Base-by-base conservation (phyloP, 2,888 invertebrate genomes). In the Vandiemenella viatica region DNA sequence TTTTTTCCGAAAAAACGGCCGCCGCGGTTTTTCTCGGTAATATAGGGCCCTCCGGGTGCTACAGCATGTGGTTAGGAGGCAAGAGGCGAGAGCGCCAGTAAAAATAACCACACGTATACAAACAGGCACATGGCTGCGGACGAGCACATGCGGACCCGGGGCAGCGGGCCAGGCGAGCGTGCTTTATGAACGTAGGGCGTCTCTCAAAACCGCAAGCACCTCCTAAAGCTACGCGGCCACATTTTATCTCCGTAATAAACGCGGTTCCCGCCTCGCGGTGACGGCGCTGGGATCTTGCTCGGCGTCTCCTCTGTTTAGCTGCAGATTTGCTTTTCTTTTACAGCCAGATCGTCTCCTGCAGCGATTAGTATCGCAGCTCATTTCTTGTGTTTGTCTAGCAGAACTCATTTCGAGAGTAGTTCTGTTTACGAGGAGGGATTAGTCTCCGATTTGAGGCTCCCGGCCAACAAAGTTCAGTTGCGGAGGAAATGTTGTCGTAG, bases 51-150 rank as follows among this genome's bases (percentile, higher is more conserved):
- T 21, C 21, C 38, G n/a, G n/a, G n/a, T 41, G 40, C 38, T 45
- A 38, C 50, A 48, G 47, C 51, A 51, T 49, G 49, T 47, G 52
- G 43, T 49, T 26, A 13, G 37, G 22, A 21, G 43, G 41, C 18
- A 40, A 22, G 44, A 44, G 44, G 40, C 41, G 44, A 38, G 38
- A 49, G 49, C 26, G 17, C 38, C 48, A 45, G 52, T 52, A 52
- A 52, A 52, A 52, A 52, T 52, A 52, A 52, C 52, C 52, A 52
- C 52, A 52, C 47, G 49, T 52, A 52, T 52, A 52, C 49, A 52
- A 52, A 52, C 52, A 52, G 20, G 23, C 47, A 47, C 26, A 47
- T 47, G 47, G 42, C 47, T 45, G 44, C 49, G 20, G 22, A 46
- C 48, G 40, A 21, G 38, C 48, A 48, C 51, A 50, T 49, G 45